Evolutionary conservation across 2,113 vertebrate genomes (phyloP), one percentile per base, ranked within the genome.

Genomic region (Reinhardtius hippoglossoides): DNA sequence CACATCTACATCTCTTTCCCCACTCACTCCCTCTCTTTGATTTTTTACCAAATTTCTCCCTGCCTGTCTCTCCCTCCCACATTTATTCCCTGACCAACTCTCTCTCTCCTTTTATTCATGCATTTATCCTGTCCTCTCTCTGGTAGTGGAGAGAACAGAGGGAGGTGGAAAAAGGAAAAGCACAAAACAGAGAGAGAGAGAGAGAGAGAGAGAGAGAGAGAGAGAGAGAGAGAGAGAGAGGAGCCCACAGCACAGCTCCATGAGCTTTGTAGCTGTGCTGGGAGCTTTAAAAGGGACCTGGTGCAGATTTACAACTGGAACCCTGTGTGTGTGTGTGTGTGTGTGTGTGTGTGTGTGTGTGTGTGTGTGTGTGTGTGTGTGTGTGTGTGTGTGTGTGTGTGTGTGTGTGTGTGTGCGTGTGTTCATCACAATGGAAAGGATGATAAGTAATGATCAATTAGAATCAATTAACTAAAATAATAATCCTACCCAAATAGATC

Each of bases 41-140:
- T 57, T 57, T 57, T 72, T 52, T 2, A 57, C 23, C 68, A 69
- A n/a, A 61, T 42, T 26, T 68, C n/a, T 46, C 50, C 46, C 59
- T 37, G 10, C 55, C 4, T 9, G 27, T 50, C 50, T 21, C 5
- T 40, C 20, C 5, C 60, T 8, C 9, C 27, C 27, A 48, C n/a
- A 23, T 72, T 50, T 35, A 31, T 64, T 52, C 21, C 7, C 48
- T 23, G 10, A 12, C 27, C 42, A 52, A 31, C 35, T 42, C 20
- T 50, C 20, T 50, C 20, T 50, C 56, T 57, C 18, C 14, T 62
- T 61, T 58, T 61, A 13, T 46, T 44, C 26, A 42, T 61, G 10
- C 35, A 10, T 54, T 67, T 40, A 9, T 20, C 35, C 52, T 9
- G 2, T 24, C 5, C 9, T 42, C 66, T 70, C 50, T 52, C 20